phyloP scores from a whole-genome alignment of 2,113 vertebrate species.

The Empidonax traillii region DNA sequence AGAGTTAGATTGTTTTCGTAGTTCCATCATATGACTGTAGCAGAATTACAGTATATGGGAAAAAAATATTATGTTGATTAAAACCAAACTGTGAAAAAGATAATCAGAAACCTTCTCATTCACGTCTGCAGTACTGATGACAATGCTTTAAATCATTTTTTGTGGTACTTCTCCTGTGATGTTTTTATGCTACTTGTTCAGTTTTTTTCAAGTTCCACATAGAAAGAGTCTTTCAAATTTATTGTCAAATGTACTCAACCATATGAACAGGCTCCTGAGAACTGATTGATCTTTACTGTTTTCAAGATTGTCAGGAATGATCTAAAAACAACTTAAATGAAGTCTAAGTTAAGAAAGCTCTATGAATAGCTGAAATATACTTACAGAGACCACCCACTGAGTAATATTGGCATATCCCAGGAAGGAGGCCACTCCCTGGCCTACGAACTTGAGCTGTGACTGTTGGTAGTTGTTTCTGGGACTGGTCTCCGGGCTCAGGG shows the following conservation, averaged over 20 bases:
- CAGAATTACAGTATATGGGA: fast-evolving
- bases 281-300: background rate
- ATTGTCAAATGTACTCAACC: background rate
- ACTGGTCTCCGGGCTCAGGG: background rate
- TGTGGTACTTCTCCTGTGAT: fast-evolving
- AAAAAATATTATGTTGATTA: background rate
- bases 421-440: background rate
- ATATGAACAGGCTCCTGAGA: background rate
- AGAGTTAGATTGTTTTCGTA: background rate
- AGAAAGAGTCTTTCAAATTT: background rate
- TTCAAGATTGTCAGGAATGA: background rate
- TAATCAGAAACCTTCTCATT: fast-evolving
- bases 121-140: background rate
- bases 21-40: background rate
- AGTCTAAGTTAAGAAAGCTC: background rate
- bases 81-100: background rate
- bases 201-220: background rate
- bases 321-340: background rate
- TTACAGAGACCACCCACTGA: background rate
- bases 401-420: background rate
- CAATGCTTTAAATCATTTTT: background rate
- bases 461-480: background rate
- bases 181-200: background rate
- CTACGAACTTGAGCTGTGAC: background rate
- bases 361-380: background rate